Percentiles rank a stretch among this genome's conserved stretches.
phyloP scores from a whole-genome alignment of 2,113 vertebrate genomes.

The Carettochelys insculpta region DNA sequence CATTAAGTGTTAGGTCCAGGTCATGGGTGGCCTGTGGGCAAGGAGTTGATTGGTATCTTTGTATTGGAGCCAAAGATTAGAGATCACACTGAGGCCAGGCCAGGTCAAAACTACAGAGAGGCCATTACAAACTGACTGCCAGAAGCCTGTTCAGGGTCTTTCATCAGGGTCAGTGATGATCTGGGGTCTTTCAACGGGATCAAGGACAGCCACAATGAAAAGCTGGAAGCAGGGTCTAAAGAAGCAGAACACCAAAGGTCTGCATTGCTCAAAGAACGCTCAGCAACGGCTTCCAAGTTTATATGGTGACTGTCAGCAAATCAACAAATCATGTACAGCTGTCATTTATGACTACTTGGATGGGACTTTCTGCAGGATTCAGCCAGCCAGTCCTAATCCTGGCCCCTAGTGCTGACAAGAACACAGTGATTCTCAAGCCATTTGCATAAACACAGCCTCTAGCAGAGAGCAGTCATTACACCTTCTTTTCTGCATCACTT shows the following conservation, averaged over 20 bases:
- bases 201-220: not conserved
- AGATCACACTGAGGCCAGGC: not conserved
- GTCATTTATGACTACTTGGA: not conserved
- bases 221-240: not conserved
- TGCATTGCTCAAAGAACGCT: not conserved
- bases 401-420: not conserved
- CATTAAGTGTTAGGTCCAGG: not conserved
- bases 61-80: no score
- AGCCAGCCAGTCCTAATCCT: not conserved
- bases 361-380: not conserved
- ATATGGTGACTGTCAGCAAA: not conserved
- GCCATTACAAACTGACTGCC: not conserved
- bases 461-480: not conserved
- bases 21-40: not conserved
- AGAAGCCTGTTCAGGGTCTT: no score
- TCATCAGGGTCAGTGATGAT: not conserved
- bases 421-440: not conserved
- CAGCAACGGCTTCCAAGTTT: not conserved
- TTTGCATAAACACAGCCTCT: not conserved
- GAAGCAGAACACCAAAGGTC: not conserved
- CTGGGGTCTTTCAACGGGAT: not conserved
- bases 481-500: not conserved
- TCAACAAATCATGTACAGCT: not conserved
- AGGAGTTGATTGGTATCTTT: no score
- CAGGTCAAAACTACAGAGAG: not conserved